phyloP scores from a whole-genome alignment of 1,140 invertebrate species.

The Brachionus asplanchnoidis region DNA sequence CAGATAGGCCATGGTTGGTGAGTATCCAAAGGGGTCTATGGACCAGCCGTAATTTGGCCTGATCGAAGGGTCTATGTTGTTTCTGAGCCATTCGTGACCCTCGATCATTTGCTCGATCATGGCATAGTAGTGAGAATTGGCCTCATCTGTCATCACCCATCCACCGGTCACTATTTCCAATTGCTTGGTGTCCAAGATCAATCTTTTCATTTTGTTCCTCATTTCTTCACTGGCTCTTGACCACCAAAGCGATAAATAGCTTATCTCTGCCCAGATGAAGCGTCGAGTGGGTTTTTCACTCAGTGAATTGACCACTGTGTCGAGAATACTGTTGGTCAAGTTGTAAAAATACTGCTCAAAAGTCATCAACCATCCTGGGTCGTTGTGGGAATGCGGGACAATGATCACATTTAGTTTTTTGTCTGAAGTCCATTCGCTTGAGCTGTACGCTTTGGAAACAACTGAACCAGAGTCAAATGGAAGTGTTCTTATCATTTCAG shows the following conservation, averaged over 20 bases:
- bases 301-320: slow-evolving; percentile 80
- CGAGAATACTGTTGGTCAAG: slow-evolving; percentile 81
- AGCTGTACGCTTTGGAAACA: neutral
- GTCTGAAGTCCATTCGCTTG: neutral
- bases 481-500: neutral
- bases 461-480: slow-evolving; percentile 62
- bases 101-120: slow-evolving; percentile 90
- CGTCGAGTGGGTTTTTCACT: slow-evolving; percentile 71
- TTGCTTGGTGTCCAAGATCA: slow-evolving; percentile 73
- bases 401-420: slow-evolving; percentile 51
- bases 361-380: slow-evolving; percentile 89
- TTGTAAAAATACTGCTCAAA: slow-evolving; percentile 85
- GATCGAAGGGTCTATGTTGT: slow-evolving; percentile 36
- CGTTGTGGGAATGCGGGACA: slow-evolving; percentile 77
- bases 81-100: slow-evolving; percentile 74
- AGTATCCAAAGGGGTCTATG: slow-evolving; percentile 91
- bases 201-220: slow-evolving; percentile 68
- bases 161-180: slow-evolving; percentile 91
- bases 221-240: slow-evolving; percentile 67
- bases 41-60: slow-evolving; percentile 67
- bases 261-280: slow-evolving; percentile 96
- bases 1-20: slow-evolving; percentile 80
- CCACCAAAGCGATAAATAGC: slow-evolving; percentile 89
- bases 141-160: slow-evolving; percentile 99
- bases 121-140: slow-evolving; percentile 82